Conservation (phyloP, 1,140 invertebrate species). For the Delia radicum region DNA sequence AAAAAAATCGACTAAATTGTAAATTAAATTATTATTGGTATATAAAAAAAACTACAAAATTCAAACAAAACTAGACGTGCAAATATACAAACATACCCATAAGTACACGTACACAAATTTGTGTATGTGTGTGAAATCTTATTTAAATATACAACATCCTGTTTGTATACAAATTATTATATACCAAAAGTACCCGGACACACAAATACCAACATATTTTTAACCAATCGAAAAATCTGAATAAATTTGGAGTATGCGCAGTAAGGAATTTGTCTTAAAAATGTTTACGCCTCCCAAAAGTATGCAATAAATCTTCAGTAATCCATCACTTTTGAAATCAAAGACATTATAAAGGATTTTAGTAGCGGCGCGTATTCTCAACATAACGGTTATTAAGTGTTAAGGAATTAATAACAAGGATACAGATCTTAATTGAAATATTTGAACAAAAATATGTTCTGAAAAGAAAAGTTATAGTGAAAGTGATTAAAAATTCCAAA, state of each 20-base stretch:
- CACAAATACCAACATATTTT: neutral
- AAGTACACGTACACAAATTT: neutral
- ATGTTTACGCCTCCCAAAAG: neutral
- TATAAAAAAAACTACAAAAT: neutral
- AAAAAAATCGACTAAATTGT: neutral
- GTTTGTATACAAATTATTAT: neutral
- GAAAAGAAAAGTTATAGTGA: no score
- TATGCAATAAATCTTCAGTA: slow-evolving; percentile 7
- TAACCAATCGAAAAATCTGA: neutral
- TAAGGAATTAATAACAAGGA: neutral
- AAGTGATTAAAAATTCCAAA: neutral
- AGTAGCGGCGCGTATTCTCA: slow-evolving; percentile 6
- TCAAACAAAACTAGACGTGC: neutral
- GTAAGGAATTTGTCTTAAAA: neutral
- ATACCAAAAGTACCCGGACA: neutral
- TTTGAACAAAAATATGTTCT: neutral
- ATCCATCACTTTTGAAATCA: neutral
- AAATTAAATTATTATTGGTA: neutral
- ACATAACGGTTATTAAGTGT: neutral
- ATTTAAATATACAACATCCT: neutral
- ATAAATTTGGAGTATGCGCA: neutral
- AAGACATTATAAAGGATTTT: neutral
- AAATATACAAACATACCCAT: neutral
- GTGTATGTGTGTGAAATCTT: neutral
- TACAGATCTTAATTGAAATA: neutral